These are phyloP conservation scores for Aradophagus sp. DNA, from an alignment of 1,140 invertebrate genomes.

Conservation along the genomic window DNA sequence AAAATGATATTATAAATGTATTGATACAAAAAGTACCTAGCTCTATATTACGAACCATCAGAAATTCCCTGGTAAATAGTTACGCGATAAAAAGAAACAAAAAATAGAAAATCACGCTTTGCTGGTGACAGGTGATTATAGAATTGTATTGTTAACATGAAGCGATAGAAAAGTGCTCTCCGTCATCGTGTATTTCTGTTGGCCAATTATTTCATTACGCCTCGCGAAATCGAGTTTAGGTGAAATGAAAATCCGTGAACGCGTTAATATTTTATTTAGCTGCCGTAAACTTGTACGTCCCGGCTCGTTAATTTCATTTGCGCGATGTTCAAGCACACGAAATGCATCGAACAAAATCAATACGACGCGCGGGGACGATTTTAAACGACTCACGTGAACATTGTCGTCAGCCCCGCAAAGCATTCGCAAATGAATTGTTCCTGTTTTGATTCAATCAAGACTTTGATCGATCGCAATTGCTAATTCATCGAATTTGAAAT, in stretches of 20 bases:
- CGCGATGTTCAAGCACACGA: constrained; percentile 18
- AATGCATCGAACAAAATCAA: constrained; percentile 41
- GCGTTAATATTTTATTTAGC: constrained; percentile 32
- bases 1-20: constrained; percentile 11
- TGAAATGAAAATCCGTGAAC: constrained; percentile 13
- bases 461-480: constrained; percentile 1
- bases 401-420: too few species aligned
- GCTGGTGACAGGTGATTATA: too few species aligned
- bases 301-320: constrained; percentile 40
- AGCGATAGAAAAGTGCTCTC: too few species aligned
- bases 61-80: too few species aligned
- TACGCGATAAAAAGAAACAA: too few species aligned
- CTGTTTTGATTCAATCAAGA: constrained; percentile 15
- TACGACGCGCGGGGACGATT: constrained; percentile 21
- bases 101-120: too few species aligned
- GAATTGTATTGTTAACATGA: too few species aligned
- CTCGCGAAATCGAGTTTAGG: constrained; percentile 2
- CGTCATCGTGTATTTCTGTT: too few species aligned
- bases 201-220: constrained; percentile 17
- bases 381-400: constrained; percentile 33
- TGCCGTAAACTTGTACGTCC: constrained; percentile 34
- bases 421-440: constrained; percentile 12
- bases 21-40: too few species aligned
- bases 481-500: constrained; percentile 10
- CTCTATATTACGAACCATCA: too few species aligned